These are phyloP conservation scores for Leucoraja erinaceus DNA, from an alignment of 2,113 vertebrate species.

Conservation along the genomic window DNA sequence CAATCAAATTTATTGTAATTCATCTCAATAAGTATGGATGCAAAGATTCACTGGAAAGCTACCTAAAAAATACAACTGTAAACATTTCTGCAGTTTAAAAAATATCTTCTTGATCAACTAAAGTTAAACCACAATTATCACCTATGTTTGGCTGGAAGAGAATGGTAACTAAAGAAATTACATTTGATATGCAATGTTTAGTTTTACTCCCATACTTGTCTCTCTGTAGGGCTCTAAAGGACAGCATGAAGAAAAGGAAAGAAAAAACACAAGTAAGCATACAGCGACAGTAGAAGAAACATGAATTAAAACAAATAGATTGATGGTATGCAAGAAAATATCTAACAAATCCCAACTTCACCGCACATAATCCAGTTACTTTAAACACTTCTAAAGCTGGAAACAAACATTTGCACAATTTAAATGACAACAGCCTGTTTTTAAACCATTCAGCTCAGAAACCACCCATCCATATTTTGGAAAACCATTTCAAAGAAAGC, in stretches of 20 bases:
- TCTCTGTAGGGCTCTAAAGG: slow-evolving; percentile 99
- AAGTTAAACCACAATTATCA: slow-evolving; percentile 25
- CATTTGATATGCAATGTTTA: slow-evolving; percentile 99
- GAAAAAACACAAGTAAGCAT: slow-evolving; percentile 93
- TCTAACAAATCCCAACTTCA: slow-evolving; percentile 65
- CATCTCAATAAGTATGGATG: not conserved
- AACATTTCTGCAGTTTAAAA: slow-evolving; percentile 3
- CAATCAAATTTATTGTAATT: not conserved
- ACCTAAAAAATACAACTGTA: not conserved
- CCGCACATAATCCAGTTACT: slow-evolving; percentile 59
- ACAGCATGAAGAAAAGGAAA: slow-evolving; percentile 96
- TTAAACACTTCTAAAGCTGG: slow-evolving; percentile 45
- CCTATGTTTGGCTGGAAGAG: slow-evolving; percentile 34
- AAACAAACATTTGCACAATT: slow-evolving; percentile 25
- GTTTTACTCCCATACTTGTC: slow-evolving; percentile 99
- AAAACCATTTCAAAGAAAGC: not conserved
- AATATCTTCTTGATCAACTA: slow-evolving; percentile 5
- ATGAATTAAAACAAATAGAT: slow-evolving; percentile 75
- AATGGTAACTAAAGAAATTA: slow-evolving; percentile 85
- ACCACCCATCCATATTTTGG: not conserved
- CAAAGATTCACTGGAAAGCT: not conserved
- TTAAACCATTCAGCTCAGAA: not conserved
- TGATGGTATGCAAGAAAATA: slow-evolving; percentile 72
- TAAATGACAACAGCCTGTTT: not conserved
- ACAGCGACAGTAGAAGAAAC: slow-evolving; percentile 80